Conservation (phyloP, 2,888 invertebrate genomes). For the Himalopsyche japonica region DNA sequence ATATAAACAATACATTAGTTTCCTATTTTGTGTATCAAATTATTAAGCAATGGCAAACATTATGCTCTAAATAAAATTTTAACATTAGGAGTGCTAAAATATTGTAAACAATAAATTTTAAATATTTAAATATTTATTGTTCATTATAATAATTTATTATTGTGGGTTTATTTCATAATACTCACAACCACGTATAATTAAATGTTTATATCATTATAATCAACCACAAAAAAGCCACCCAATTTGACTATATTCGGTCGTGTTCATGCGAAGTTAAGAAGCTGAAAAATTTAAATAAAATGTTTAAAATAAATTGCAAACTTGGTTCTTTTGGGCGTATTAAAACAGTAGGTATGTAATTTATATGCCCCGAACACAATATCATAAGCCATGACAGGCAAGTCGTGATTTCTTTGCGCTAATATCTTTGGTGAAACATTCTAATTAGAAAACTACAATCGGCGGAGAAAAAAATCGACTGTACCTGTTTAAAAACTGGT, state of each 20-base stretch:
- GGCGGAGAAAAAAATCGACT: conserved; percentile 11
- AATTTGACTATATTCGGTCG: not conserved
- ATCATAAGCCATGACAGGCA: conserved; percentile 16
- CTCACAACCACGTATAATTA: no score
- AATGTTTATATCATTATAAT: no score
- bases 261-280: not conserved
- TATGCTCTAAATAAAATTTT: no score
- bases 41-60: no score
- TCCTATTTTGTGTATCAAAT: no score
- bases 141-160: no score
- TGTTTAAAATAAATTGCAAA: not conserved
- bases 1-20: no score
- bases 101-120: no score
- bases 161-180: no score
- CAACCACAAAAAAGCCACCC: no score
- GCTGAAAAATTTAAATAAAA: not conserved
- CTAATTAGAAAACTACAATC: conserved; percentile 34
- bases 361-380: not conserved
- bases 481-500: conserved; percentile 16
- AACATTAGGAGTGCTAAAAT: no score
- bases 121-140: no score
- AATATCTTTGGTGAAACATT: conserved; percentile 30
- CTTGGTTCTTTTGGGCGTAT: not conserved
- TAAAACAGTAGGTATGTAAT: not conserved
- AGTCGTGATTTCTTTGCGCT: conserved; percentile 29